Percentiles rank a stretch among this genome's conserved stretches.
Conservation (phyloP, 2,888 invertebrate species). For the Therioaphis trifolii region DNA sequence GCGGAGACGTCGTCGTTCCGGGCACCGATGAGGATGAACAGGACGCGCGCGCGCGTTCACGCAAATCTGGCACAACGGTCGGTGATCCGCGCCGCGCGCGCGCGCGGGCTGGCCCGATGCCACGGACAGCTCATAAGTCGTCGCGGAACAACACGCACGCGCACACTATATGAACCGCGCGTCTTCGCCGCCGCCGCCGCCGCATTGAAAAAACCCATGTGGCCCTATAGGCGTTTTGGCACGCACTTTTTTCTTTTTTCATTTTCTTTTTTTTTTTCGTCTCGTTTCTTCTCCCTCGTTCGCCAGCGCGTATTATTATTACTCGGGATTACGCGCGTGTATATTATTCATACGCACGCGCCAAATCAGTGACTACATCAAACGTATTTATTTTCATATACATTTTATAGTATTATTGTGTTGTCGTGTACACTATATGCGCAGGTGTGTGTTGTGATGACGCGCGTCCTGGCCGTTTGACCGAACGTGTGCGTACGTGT, state of each 20-base stretch:
- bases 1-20: too few species aligned
- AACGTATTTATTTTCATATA: too few species aligned
- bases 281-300: neutral
- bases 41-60: slow-evolving; percentile 42
- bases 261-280: neutral
- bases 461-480: too few species aligned
- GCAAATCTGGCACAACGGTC: slow-evolving; percentile 47
- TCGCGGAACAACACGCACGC: slow-evolving; percentile 22
- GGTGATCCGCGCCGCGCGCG: neutral
- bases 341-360: slow-evolving; percentile 23
- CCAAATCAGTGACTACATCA: too few species aligned
- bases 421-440: neutral
- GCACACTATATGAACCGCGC: slow-evolving; percentile 15
- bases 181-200: too few species aligned
- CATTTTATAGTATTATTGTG: too few species aligned
- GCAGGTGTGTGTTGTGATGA: too few species aligned
- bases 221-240: slow-evolving; percentile 38
- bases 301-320: neutral
- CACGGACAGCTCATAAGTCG: too few species aligned
- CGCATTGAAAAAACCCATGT: too few species aligned
- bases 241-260: slow-evolving; percentile 7
- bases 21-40: slow-evolving; percentile 28
- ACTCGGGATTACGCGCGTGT: neutral
- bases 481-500: too few species aligned
- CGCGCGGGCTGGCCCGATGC: slow-evolving; percentile 15